Evolutionary conservation across 1,140 invertebrate species (phyloP).

Genomic region (Cepaea nemoralis): DNA sequence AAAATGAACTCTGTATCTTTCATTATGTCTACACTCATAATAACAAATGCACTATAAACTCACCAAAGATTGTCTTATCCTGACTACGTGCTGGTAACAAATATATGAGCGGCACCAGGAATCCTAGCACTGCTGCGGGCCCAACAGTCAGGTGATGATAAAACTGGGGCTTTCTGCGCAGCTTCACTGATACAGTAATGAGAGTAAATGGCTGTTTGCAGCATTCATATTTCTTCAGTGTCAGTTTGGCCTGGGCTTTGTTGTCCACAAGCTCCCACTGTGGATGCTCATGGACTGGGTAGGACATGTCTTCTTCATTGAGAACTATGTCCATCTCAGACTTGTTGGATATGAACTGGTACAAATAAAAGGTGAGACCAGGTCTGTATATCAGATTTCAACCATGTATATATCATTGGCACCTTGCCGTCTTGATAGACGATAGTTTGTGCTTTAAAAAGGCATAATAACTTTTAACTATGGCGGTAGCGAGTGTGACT

Average conservation of each 20-base stretch:
- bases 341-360: slow-evolving; percentile 40
- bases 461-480: too few relatives aligned
- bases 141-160: slow-evolving; percentile 44
- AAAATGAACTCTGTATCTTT: too few relatives aligned
- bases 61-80: slow-evolving; percentile 48
- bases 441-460: too few relatives aligned
- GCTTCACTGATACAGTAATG: slow-evolving; percentile 53
- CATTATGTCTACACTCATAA: too few relatives aligned
- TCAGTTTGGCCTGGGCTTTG: slow-evolving; percentile 41
- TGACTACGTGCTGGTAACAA: slow-evolving; percentile 37
- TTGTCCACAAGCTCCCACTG: slow-evolving; percentile 49
- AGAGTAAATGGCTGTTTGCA: slow-evolving; percentile 73
- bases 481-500: too few relatives aligned
- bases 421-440: too few relatives aligned
- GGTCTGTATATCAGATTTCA: too few relatives aligned
- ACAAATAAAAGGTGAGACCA: too few relatives aligned
- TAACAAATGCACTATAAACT: slow-evolving; percentile 12
- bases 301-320: slow-evolving; percentile 44
- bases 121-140: slow-evolving; percentile 42
- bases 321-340: slow-evolving; percentile 45
- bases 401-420: too few relatives aligned
- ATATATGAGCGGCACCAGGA: slow-evolving; percentile 43
- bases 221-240: slow-evolving; percentile 51
- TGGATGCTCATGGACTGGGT: slow-evolving; percentile 42
- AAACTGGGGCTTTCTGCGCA: slow-evolving; percentile 46